These are phyloP conservation scores for Cephalopholis sonnerati DNA, from an alignment of 2,113 vertebrate genomes.

Conservation along the genomic window DNA sequence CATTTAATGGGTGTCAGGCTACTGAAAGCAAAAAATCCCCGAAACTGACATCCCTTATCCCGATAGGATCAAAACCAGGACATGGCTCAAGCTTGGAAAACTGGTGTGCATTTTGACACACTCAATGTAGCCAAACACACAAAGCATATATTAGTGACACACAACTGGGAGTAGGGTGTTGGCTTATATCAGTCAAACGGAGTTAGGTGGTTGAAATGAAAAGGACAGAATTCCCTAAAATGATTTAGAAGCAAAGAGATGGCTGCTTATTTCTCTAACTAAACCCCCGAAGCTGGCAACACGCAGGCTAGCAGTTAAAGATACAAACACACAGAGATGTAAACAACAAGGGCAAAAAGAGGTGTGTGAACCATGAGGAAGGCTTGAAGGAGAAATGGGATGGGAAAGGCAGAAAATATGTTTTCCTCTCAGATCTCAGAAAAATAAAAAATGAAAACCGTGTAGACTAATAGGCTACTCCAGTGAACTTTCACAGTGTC, in stretches of 20 bases:
- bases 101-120: not conserved
- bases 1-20: too few species aligned
- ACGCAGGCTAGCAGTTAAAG: not conserved
- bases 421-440: conserved; percentile 11
- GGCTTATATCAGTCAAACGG: not conserved
- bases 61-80: too few species aligned
- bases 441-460: conserved; percentile 8
- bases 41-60: too few species aligned
- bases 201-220: conserved; percentile 20
- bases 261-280: conserved; percentile 39
- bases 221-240: not conserved
- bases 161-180: not conserved
- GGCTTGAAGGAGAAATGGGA: not conserved
- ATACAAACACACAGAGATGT: not conserved
- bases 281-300: conserved; percentile 11
- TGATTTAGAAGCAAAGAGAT: conserved; percentile 20
- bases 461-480: conserved; percentile 18
- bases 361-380: conserved; percentile 1
- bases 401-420: conserved; percentile 8
- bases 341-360: not conserved
- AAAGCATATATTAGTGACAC: not conserved
- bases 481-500: conserved; percentile 33
- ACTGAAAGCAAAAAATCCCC: too few species aligned
- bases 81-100: not conserved
- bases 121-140: not conserved